Evolutionary conservation across 2,797 vertebrate genomes (phyloP).

Genomic region (Harpagifer antarcticus): DNA sequence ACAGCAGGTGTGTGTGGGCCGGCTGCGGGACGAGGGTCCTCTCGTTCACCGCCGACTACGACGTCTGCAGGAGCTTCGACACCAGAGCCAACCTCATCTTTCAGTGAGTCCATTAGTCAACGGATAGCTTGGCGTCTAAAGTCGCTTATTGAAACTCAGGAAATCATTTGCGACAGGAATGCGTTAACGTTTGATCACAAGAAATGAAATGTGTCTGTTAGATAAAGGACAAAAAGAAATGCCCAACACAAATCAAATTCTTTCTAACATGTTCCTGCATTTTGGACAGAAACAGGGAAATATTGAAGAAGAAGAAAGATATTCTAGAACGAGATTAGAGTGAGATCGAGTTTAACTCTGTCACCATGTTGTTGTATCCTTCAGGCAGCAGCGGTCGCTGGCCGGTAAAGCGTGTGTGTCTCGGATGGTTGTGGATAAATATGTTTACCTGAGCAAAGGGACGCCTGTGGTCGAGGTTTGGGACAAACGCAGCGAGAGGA

Average conservation of each 20-base stretch:
- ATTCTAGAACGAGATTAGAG: no score
- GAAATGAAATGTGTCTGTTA: no score
- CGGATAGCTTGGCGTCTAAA: no score
- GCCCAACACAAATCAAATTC: no score
- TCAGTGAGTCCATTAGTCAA: constrained; percentile 83
- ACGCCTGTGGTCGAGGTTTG: constrained; percentile 92
- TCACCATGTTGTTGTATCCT: not conserved
- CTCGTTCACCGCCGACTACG: constrained; percentile 88
- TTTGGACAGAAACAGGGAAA: not conserved
- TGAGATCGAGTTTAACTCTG: not conserved
- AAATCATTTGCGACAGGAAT: no score
- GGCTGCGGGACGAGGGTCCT: constrained; percentile 92
- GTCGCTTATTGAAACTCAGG: no score
- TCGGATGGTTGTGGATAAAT: constrained; percentile 91
- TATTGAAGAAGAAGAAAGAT: no score
- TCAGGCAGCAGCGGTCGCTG: constrained; percentile 84
- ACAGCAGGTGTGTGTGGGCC: constrained; percentile 89
- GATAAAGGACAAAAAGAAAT: no score
- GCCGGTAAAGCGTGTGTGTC: constrained; percentile 89
- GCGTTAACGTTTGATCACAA: no score
- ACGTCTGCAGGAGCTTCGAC: constrained; percentile 89
- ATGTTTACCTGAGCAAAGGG: constrained; percentile 92
- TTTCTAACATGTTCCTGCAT: not conserved
- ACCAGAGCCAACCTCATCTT: constrained; percentile 85
- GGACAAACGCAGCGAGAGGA: constrained; percentile 93